Base-by-base conservation (phyloP, 2,113 vertebrate species). In the Melanerpes aurifrons region DNA sequence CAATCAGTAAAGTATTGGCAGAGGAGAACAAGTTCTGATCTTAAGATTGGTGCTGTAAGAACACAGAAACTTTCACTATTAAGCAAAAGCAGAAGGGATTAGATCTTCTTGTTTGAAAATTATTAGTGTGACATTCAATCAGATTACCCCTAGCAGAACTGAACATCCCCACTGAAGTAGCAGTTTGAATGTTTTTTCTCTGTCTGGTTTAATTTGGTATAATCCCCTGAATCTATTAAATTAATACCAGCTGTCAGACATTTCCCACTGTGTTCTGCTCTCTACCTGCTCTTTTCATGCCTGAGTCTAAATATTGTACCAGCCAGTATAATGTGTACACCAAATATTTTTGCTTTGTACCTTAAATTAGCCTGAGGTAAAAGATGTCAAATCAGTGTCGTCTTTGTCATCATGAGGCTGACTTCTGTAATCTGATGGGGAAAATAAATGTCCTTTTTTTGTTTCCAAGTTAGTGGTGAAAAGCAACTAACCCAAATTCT, bases 21-120 rank as follows among this genome's bases (percentile, higher is more conserved):
- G 8, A 64, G 9, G 1, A 75, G n/a, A 82, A 47, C 0, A 0
- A 7, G 6, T 72, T 8, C 40, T 75, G 12, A 10, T 70, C 4
- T 24, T 70, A n/a, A 66, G 0, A 13, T 59, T 63, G 17, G 22
- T 56, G 37, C 19, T 85, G 4, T 0, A 0, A 71, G 12, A 83
- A 6, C 25, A 50, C 57, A 72, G 26, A 54, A 14, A 3, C 61
- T 16, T 73, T 54, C 19, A 13, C 22, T 66, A 7, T 20, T 18
- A 82, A 32, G 7, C 17, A 89, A 87, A 91, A 67, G 7, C 47
- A 94, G 35, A 45, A 78, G 35, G 14, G 37, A 48, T 72, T 68
- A 86, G 14, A 32, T 4, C 11, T 61, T 32, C 54, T 69, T 70
- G 24, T 71, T 50, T 37, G 70, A 93, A 90, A 93, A 62, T 76